Base-by-base conservation (phyloP, 2,888 invertebrate genomes). In the Idaea dimidiata region DNA sequence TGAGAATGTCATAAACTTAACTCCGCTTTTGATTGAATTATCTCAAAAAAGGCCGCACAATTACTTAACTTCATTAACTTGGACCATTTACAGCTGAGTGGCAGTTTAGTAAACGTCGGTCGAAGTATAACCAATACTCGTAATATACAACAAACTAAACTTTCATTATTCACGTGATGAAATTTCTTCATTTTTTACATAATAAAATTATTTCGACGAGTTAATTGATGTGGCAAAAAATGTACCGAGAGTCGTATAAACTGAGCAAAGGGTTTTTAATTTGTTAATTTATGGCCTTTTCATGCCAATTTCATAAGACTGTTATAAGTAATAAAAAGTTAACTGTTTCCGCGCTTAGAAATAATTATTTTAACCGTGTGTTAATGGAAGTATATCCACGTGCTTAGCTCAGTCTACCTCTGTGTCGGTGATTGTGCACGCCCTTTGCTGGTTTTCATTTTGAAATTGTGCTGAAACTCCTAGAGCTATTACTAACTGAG, bases 1-100 rank as follows among this genome's bases (percentile, higher is more conserved):
- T 76, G 76, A 80, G 79, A 78, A 77, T 72, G 75, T 75, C 79
- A 76, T 82, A 79, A 82, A 81, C 70, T 78, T 79, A 80, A 24
- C 24, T 3, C 72, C 75, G 76, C 71, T 76, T 76, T 74, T 79
- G 76, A 78, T 74, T 74, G 78, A 82, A 81, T 80, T 79, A 77
- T 81, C 75, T 77, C 69, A 75, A 78, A 76, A 72, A 74, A 76
- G 72, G 73, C 70, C 72, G 74, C 73, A 68, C 69, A 1, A 24
- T 24, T 1, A 24, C 24, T 24, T 24, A 24, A 24, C 24, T 24
- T 24, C 24, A 24, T 24, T 24, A 24, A 24, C 24, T 24, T 24
- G 24, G 1, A 24, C 5, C 24, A 24, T 1, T 5, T 24, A 24
- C n/a, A n/a, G n/a, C n/a, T n/a, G n/a, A n/a, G n/a, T n/a, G n/a